Base-by-base conservation (phyloP, 1,140 invertebrate genomes). In the Procambarus virginalis region DNA sequence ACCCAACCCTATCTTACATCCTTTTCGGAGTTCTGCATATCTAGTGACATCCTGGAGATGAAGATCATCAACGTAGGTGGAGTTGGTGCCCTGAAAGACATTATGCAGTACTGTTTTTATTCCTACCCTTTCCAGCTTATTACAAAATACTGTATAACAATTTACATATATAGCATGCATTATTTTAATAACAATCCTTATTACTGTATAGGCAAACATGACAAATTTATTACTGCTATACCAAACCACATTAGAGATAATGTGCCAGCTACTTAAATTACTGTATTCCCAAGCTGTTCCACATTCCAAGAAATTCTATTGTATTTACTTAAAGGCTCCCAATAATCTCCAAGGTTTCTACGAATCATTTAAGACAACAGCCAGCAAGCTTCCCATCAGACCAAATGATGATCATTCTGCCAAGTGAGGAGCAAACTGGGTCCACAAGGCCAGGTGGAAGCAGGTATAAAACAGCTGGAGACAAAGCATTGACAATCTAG, bases 1-100 rank as follows among this genome's bases (percentile, higher is more conserved):
- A 58, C 85, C 85, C 34, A 79, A 51, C 3, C 85, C 85, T 55
- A 79, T 86, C n/a, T 46, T 34, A 79, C 12, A 60, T 48, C 75
- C 85, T 49, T 9, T 78, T 17, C 45, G 45, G 17, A 86, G 58
- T 12, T 78, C 77, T 20, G 58, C 34, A 55, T 14, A 78, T 4
- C 49, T n/a, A 22, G 55, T 20, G 3, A 34, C 14, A 51, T 51
- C 17, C 9, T 64, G 34, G 12, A 78, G 58, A 17, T 48, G 5
- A 3, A 58, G 22, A 10, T 48, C 76, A 45, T 79, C 77, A 45
- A 86, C 76, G 51, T 78, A 60, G 8, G 85, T 79, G 58, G 10
- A 34, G 76, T 86, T 86, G n/a, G 34, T 79, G 46, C 20, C 73
- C 75, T 79, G 85, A 34, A 60, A 60, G 58, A 22, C 55, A n/a